These are phyloP conservation scores for Oplegnathus fasciatus DNA, from an alignment of 2,113 vertebrate genomes.

Conservation along the genomic window DNA sequence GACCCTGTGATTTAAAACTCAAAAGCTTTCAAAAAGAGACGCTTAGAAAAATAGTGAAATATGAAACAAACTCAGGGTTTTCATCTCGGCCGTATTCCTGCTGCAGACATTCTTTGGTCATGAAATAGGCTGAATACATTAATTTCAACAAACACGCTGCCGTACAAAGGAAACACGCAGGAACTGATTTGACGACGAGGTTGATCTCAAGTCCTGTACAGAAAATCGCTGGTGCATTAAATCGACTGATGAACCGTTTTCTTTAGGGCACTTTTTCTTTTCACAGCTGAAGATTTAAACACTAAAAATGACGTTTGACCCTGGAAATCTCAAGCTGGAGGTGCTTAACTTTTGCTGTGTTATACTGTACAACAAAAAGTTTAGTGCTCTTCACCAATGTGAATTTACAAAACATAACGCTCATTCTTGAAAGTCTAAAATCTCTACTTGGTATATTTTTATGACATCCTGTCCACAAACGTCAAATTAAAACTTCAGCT, in stretches of 20 bases:
- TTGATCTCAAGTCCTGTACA: not conserved
- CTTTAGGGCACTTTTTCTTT: not conserved
- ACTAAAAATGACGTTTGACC: not conserved
- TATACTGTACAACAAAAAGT: not conserved
- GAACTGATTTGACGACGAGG: not conserved
- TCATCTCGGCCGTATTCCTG: constrained; percentile 49
- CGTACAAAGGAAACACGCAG: constrained; percentile 63
- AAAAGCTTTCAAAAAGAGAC: constrained; percentile 33
- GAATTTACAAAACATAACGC: not conserved
- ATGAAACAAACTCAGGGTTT: constrained; percentile 36
- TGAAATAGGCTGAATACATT: constrained; percentile 57
- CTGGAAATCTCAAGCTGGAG: not conserved
- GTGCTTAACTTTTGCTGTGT: not conserved
- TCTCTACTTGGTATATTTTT: not conserved
- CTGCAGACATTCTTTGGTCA: constrained; percentile 83
- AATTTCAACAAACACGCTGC: constrained; percentile 44
- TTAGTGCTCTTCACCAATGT: not conserved
- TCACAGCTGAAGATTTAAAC: constrained; percentile 5
- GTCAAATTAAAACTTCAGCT: not conserved
- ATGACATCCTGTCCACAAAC: constrained; percentile 9
- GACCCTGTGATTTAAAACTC: constrained; percentile 47
- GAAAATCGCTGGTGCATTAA: constrained; percentile 37
- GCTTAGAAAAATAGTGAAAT: constrained; percentile 62
- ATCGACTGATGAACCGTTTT: not conserved
- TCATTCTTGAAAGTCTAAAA: not conserved